phyloP scores from a whole-genome alignment of 1,140 invertebrate genomes.

The Ctenoplectra terminalis region DNA sequence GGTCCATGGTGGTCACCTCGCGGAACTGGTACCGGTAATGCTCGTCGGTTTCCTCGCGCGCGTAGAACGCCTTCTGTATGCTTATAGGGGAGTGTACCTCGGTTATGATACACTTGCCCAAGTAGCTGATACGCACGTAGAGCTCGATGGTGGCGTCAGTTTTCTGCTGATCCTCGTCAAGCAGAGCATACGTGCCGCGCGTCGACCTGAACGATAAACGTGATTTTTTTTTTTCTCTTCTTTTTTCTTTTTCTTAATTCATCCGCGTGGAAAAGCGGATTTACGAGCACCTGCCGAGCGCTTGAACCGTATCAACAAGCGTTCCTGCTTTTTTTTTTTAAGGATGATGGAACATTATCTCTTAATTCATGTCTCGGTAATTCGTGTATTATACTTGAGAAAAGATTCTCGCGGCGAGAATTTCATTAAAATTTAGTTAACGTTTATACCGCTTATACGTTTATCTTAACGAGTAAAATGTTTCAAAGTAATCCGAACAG shows the following conservation, averaged over 20 bases:
- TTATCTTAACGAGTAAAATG: not conserved
- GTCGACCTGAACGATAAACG: constrained; percentile 63
- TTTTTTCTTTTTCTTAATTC: not conserved
- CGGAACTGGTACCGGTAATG: constrained; percentile 67
- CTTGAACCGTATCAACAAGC: constrained; percentile 2
- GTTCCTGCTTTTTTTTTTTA: not conserved
- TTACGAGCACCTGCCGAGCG: not conserved
- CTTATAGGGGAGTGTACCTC: constrained; percentile 61
- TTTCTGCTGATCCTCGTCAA: constrained; percentile 50
- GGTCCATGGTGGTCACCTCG: constrained; percentile 57
- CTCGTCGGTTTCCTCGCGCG: constrained; percentile 66
- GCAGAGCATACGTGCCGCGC: constrained; percentile 62
- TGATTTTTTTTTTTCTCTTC: not conserved
- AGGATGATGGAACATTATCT: constrained; percentile 12
- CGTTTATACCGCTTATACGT: not conserved
- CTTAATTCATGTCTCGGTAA: not conserved
- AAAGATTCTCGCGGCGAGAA: not conserved
- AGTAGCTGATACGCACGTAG: constrained; percentile 72
- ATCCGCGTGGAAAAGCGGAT: constrained; percentile 6
- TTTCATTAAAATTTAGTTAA: not conserved
- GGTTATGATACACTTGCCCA: constrained; percentile 73
- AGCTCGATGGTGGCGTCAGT: constrained; percentile 60
- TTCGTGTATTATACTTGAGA: constrained; percentile 3
- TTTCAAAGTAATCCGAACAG: not conserved
- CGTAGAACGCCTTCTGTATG: constrained; percentile 56